phyloP scores from a whole-genome alignment of 2,888 invertebrate species.

The Rhaphigaster nebulosa region DNA sequence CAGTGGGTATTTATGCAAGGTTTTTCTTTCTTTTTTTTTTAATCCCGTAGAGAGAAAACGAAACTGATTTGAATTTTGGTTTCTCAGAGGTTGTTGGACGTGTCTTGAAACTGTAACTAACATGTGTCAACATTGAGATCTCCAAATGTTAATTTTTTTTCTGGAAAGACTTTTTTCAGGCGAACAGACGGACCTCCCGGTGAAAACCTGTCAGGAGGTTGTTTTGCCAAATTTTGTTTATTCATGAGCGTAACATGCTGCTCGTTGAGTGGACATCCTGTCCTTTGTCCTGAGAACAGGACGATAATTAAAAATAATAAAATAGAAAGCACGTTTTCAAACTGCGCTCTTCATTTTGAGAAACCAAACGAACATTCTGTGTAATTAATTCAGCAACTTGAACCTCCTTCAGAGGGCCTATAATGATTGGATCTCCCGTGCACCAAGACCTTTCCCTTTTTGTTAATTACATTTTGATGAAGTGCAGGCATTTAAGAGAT shows the following conservation, averaged over 20 bases:
- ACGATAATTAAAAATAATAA: background rate
- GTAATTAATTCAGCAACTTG: background rate
- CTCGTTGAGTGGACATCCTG: background rate
- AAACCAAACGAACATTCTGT: background rate
- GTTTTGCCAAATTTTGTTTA: background rate
- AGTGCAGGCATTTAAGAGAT: background rate
- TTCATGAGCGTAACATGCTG: background rate
- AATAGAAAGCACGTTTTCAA: background rate
- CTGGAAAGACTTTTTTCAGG: background rate
- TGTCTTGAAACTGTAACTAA: constrained; percentile 1
- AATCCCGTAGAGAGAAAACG: background rate
- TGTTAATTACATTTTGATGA: background rate
- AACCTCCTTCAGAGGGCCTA: background rate
- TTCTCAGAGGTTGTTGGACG: background rate
- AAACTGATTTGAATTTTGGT: constrained; percentile 15
- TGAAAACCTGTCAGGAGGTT: background rate
- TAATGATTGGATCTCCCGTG: background rate
- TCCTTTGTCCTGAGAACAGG: background rate
- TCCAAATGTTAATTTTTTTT: background rate
- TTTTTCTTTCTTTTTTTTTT: background rate
- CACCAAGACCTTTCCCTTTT: background rate
- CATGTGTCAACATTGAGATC: constrained; percentile 1
- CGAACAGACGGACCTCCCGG: background rate
- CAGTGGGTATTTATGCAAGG: background rate
- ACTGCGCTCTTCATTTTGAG: background rate